Base-by-base conservation (phyloP, 2,888 invertebrate species). In the Campoplex capitator region DNA sequence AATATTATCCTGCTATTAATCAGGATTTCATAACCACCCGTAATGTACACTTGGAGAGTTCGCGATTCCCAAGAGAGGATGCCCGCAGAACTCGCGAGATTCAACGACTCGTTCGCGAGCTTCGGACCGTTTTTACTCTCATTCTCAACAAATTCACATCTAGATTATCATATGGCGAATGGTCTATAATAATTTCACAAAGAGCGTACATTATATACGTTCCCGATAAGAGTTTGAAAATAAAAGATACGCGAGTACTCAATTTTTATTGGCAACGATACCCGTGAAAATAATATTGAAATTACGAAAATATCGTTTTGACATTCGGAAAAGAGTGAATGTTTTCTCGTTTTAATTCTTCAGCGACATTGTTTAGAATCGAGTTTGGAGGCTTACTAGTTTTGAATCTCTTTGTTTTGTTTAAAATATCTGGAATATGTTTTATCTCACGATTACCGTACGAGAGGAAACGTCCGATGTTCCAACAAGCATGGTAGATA, bases 1-100 rank as follows among this genome's bases (percentile, higher is more conserved):
- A 91, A 92, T 91, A 92, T 93, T 92, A 93, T 92, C 91, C 92
- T 81, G 88, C 91, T 90, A 92, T 93, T 93, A 92, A 93, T 93
- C 93, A 93, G 91, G 92, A 92, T 92, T 91, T 91, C 86, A 86
- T 88, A 81, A 84, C 85, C 45, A 70, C 38, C 68, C 67, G 85
- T 87, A 86, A 86, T 28, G 67, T 58, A 54, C 67, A 67, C 42
- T 35, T 75, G 56, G 62, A 56, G 38, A 45, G 42, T 58, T 23
- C 9, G 32, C 48, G 58, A 51, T 45, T 38, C 32, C 32, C 67
- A 38, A 68, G 48, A 38, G 32, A 35, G 75, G 23, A 7, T 68
- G 74, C 78, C 78, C 42, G 78, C 42, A 35, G 54, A 32, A 18
- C 51, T 35, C 23, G 65, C 28, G 45, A 48, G 42, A 54, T 68